These are phyloP conservation scores for Epinephelus awoara DNA, from an alignment of 2,797 vertebrate species.

Conservation along the genomic window DNA sequence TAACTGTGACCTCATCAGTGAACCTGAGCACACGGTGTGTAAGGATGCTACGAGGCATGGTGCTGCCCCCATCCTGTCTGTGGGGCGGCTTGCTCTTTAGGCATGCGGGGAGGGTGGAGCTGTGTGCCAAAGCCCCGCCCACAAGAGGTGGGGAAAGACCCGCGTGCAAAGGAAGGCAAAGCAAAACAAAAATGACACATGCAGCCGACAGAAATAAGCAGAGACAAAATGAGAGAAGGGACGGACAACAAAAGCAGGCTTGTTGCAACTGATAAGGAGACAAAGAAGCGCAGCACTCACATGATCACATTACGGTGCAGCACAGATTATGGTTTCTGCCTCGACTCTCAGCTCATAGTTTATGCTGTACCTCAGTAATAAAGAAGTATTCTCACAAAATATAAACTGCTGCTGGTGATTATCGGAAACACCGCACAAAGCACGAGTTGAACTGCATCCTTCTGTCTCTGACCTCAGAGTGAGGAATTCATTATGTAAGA, in stretches of 20 bases:
- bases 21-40: conserved; percentile 88
- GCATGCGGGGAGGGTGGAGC: conserved; percentile 93
- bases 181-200: conserved; percentile 64
- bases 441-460: conserved; percentile 29
- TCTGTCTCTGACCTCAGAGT: conserved; percentile 28
- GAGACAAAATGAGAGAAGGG: conserved; percentile 19
- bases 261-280: conserved; percentile 15
- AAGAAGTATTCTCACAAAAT: background rate
- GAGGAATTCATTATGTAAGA: conserved; percentile 55
- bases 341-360: background rate
- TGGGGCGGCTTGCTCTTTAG: conserved; percentile 88
- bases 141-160: conserved; percentile 45
- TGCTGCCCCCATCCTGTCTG: conserved; percentile 84
- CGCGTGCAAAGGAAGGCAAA: conserved; percentile 70
- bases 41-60: conserved; percentile 84
- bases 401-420: background rate
- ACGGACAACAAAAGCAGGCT: background rate
- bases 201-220: conserved; percentile 40
- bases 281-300: conserved; percentile 2
- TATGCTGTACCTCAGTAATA: background rate
- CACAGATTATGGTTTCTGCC: conserved; percentile 21
- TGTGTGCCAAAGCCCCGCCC: conserved; percentile 73
- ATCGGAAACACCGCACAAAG: background rate
- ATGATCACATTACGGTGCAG: background rate
- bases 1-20: conserved; percentile 89